These are phyloP conservation scores for Lepus oiostolus DNA, from an alignment of 2,797 vertebrate species.

Conservation along the genomic window DNA sequence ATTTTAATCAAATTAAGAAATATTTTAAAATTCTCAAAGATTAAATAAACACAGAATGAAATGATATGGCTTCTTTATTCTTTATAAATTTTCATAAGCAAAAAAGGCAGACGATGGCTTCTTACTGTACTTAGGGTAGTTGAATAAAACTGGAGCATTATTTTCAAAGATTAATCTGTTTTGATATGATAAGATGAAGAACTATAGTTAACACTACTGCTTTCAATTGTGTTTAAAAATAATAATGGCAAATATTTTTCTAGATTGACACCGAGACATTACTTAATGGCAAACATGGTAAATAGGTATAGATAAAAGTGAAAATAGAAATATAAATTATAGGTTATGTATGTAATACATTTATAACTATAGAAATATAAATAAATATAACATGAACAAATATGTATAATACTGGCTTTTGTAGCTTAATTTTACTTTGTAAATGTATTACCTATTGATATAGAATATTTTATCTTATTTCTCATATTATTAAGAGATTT, in stretches of 20 bases:
- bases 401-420: neutral
- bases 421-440: neutral
- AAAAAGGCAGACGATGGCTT: neutral
- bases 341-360: no score
- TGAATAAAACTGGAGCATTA: neutral
- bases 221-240: neutral
- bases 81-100: neutral
- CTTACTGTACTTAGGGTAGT: neutral
- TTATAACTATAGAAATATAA: neutral
- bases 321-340: neutral
- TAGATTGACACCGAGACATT: neutral
- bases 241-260: neutral
- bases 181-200: neutral
- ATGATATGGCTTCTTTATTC: neutral
- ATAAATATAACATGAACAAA: neutral
- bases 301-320: neutral
- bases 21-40: neutral
- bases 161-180: neutral
- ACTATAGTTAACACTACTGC: neutral
- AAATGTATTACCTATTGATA: neutral
- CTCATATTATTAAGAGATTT: neutral
- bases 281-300: neutral
- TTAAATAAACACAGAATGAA: neutral
- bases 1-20: neutral
- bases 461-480: neutral